These are phyloP conservation scores for Empis stercorea DNA, from an alignment of 2,888 invertebrate genomes.

Conservation along the genomic window DNA sequence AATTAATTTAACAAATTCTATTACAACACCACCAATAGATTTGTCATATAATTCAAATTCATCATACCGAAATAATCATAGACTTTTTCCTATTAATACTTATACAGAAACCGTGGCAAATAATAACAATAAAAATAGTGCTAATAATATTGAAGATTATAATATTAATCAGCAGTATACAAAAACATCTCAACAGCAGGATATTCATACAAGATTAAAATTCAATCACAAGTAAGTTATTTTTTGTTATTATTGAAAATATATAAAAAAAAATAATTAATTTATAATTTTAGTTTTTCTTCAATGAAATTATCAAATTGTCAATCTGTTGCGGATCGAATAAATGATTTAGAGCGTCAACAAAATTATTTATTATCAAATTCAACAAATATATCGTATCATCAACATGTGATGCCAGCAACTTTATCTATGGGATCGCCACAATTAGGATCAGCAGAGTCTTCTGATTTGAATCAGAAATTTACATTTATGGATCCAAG, in stretches of 20 bases:
- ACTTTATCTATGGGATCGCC: neutral
- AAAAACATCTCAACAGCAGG: constrained; percentile 23
- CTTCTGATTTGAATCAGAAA: constrained; percentile 27
- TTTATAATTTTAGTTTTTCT: too few species aligned
- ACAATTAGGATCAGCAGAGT: neutral
- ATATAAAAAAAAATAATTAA: too few species aligned
- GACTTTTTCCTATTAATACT: constrained; percentile 57
- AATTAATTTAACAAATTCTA: neutral
- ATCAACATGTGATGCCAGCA: neutral
- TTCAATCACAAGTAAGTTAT: too few species aligned
- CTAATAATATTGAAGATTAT: neutral
- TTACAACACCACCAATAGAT: neutral
- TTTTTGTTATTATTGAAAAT: too few species aligned
- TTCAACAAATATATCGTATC: neutral
- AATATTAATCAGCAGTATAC: constrained; percentile 15
- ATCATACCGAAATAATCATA: constrained; percentile 36
- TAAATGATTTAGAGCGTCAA: constrained; percentile 48
- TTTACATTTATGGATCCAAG: constrained; percentile 60
- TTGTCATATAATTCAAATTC: neutral
- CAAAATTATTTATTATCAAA: constrained; percentile 15
- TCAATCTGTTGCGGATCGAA: constrained; percentile 51
- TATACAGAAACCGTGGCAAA: constrained; percentile 40
- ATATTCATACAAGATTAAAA: too few species aligned
- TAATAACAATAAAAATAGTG: too few species aligned
- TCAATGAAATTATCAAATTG: constrained; percentile 20